Conservation (phyloP, 1,140 invertebrate species). For the Dryas iulia region DNA sequence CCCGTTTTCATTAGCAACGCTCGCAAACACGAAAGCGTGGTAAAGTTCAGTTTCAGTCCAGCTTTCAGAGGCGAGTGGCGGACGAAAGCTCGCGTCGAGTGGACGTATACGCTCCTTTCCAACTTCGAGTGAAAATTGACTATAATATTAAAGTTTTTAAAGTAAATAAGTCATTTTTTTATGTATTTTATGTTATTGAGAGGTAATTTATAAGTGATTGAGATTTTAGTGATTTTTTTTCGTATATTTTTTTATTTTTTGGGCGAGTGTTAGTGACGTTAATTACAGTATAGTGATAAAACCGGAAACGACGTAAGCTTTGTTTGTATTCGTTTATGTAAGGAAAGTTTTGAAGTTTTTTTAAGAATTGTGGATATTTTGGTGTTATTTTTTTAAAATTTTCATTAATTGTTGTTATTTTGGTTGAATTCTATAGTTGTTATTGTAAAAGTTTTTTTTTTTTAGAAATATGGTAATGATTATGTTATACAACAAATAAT, state of each 20-base stretch:
- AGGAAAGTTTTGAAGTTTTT: neutral
- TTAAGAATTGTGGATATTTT: no score
- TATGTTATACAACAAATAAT: no score
- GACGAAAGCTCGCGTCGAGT: neutral
- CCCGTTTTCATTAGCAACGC: neutral
- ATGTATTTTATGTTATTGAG: neutral
- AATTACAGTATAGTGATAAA: neutral
- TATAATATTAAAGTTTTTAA: neutral
- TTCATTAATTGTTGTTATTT: no score
- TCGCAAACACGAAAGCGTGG: neutral
- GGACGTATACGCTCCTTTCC: neutral
- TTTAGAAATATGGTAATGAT: neutral
- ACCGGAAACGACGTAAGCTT: neutral
- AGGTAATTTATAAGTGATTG: neutral
- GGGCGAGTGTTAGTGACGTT: neutral
- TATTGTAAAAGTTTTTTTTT: no score
- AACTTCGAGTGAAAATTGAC: neutral
- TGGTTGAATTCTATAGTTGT: no score
- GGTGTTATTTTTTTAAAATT: no score
- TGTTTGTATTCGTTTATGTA: neutral
- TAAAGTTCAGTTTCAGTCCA: neutral
- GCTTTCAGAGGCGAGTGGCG: slow-evolving; percentile 1
- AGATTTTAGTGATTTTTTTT: neutral
- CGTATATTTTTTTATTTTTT: neutral
- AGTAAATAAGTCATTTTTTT: neutral